A percentile compares a stretch with the other conserved stretches of the same genome.
phyloP scores from a whole-genome alignment of 2,113 vertebrate species.

The Casuarius casuarius region DNA sequence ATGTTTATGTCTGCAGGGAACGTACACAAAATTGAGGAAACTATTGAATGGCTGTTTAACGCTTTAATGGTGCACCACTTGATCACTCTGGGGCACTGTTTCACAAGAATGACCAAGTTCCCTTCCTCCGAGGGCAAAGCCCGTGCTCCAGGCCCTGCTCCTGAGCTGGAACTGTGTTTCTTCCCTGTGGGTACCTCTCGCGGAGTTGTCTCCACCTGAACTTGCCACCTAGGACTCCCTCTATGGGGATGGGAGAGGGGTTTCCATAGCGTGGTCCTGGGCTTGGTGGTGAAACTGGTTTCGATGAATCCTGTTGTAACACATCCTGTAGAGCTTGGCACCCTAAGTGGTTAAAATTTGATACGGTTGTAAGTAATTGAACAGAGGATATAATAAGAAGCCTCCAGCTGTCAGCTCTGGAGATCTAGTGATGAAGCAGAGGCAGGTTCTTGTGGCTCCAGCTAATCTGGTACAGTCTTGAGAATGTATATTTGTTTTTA shows the following conservation, averaged over 20 bases:
- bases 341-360: neutral
- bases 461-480: neutral
- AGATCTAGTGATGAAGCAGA: neutral
- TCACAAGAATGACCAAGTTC: too few relatives aligned
- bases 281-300: neutral
- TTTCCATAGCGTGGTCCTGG: neutral
- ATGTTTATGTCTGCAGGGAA: neutral
- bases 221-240: too few relatives aligned
- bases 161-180: too few relatives aligned
- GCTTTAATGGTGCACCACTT: too few relatives aligned
- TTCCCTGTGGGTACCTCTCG: too few relatives aligned
- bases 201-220: too few relatives aligned
- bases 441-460: neutral
- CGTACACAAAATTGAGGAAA: neutral
- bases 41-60: too few relatives aligned
- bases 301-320: neutral
- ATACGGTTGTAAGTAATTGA: neutral
- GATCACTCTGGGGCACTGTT: too few relatives aligned
- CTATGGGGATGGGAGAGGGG: neutral
- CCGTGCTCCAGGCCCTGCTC: too few relatives aligned
- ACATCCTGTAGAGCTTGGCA: neutral
- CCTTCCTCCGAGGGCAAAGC: too few relatives aligned
- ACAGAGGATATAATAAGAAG: neutral
- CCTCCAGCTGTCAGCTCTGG: neutral
- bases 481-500: neutral